Conservation (phyloP, 2,888 invertebrate genomes). For the Crepidodera aurea region DNA sequence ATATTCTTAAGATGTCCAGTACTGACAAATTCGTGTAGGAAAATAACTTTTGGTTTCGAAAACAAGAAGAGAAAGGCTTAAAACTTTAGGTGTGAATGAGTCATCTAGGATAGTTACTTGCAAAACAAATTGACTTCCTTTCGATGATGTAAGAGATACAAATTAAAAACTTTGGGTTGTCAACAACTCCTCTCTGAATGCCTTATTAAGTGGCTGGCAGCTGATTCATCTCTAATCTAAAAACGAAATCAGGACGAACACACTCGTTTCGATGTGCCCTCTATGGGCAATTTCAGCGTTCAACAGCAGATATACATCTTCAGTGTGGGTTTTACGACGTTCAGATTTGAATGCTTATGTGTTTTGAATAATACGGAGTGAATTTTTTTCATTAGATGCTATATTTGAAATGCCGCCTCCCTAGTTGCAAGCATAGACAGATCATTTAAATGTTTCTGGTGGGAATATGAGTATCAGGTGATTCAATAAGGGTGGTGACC, state of each 20-base stretch:
- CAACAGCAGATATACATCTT: constrained; percentile 34
- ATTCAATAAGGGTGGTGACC: too few species aligned
- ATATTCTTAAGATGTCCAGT: too few species aligned
- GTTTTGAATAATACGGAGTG: constrained; percentile 35
- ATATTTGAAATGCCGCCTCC: constrained; percentile 9
- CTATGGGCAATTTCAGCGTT: constrained; percentile 33
- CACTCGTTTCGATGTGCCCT: constrained; percentile 33
- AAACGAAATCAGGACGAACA: constrained; percentile 30
- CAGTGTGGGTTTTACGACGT: constrained; percentile 36
- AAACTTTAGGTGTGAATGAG: too few species aligned
- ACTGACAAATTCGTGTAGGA: too few species aligned
- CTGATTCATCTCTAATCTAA: constrained; percentile 30
- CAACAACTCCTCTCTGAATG: constrained; percentile 6
- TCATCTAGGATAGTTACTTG: too few species aligned
- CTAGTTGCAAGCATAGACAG: constrained; percentile 7
- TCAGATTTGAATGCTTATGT: constrained; percentile 35
- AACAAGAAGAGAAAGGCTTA: too few species aligned
- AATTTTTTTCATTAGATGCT: constrained; percentile 21
- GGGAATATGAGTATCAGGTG: too few species aligned
- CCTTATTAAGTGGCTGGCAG: constrained; percentile 33
- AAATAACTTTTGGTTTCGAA: too few species aligned
- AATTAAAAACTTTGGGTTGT: constrained; percentile 13
- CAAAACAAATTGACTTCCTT: background rate
- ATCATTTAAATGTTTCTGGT: background rate
- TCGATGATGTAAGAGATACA: constrained; percentile 7